Evolutionary conservation across 2,797 vertebrate species (phyloP).

Genomic region (Clarias laeviceps): DNA sequence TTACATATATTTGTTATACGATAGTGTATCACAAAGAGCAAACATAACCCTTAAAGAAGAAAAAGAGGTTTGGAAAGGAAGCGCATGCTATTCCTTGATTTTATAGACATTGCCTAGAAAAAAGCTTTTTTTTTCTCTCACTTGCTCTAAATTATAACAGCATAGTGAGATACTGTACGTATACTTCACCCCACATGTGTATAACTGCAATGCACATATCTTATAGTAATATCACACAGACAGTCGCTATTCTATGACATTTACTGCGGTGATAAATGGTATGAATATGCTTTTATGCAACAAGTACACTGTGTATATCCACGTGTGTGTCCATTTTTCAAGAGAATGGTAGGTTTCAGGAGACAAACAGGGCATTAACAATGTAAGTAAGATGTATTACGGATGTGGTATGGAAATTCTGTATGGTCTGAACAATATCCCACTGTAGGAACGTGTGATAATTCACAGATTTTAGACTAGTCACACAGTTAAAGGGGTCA

Average conservation of each 20-base stretch:
- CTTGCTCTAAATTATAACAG: neutral
- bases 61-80: neutral
- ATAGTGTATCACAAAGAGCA: neutral
- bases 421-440: constrained; percentile 18
- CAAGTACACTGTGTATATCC: neutral
- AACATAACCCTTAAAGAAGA: neutral
- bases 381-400: constrained; percentile 24
- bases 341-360: constrained; percentile 3
- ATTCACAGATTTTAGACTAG: constrained; percentile 21
- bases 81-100: neutral
- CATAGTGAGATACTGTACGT: neutral
- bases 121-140: neutral
- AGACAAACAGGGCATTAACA: neutral
- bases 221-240: constrained; percentile 21
- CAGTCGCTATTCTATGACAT: constrained; percentile 35
- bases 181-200: neutral
- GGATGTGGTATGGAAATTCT: constrained; percentile 16
- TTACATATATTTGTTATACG: constrained; percentile 20
- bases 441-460: constrained; percentile 40
- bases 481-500: constrained; percentile 14
- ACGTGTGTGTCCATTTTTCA: constrained; percentile 21
- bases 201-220: neutral
- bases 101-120: neutral
- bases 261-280: constrained; percentile 44
- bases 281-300: constrained; percentile 1